These are phyloP conservation scores for Latrodectus geometricus DNA, from an alignment of 1,140 invertebrate species.

Conservation along the genomic window DNA sequence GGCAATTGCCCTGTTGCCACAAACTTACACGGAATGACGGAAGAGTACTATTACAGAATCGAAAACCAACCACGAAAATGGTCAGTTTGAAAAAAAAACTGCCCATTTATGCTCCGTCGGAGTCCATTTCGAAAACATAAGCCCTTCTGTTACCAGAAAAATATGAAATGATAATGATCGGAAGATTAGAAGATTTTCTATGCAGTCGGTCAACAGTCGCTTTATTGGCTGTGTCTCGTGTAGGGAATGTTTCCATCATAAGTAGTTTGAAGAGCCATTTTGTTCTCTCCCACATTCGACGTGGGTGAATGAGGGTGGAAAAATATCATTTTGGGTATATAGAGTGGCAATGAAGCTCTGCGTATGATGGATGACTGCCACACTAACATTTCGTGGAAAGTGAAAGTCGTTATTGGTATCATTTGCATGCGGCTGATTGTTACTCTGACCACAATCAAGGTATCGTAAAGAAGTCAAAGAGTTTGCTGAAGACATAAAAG, in stretches of 20 bases:
- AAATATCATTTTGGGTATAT: neutral
- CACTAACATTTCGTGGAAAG: too few relatives aligned
- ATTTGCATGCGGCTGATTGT: too few relatives aligned
- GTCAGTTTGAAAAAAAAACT: neutral
- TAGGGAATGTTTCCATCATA: neutral
- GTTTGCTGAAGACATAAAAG: too few relatives aligned
- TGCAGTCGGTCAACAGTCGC: neutral
- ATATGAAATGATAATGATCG: neutral
- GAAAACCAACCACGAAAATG: neutral
- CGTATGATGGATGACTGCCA: too few relatives aligned
- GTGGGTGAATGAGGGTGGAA: neutral
- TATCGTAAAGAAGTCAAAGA: too few relatives aligned
- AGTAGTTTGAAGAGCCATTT: neutral
- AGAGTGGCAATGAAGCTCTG: too few relatives aligned
- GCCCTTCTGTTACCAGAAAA: neutral
- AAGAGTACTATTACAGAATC: neutral
- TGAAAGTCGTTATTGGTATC: too few relatives aligned
- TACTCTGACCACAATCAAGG: too few relatives aligned
- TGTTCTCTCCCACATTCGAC: neutral
- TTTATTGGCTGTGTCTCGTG: neutral
- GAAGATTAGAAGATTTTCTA: neutral
- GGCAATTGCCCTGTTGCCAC: neutral
- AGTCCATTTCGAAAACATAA: neutral
- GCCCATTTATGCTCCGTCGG: neutral
- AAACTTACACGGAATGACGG: neutral